Evolutionary conservation across 2,797 vertebrate genomes (phyloP), one percentile per base, ranked within the genome.

Genomic region (Fistularia tabacaria): DNA sequence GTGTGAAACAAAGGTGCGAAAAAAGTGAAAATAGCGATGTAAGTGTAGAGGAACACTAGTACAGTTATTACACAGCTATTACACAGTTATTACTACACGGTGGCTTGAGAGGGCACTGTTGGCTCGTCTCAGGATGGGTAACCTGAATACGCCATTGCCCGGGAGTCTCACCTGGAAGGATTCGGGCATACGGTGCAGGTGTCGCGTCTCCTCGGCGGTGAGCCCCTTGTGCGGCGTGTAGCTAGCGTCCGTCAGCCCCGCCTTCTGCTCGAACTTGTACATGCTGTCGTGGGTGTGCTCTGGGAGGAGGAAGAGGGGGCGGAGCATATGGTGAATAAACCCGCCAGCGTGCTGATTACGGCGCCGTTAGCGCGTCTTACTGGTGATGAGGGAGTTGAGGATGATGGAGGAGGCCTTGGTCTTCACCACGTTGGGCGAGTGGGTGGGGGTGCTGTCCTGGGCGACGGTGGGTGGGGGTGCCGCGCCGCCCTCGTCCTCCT

Each of bases 191-290:
- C 94, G 90, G 65, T 96, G 88, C 66, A 81, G 94, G 76, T 93
- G 93, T 68, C 93, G 91, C 5, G 92, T 94, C 84, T 98, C 97
- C 84, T 99, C 97, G 0, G 96, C 91, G 6, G 90, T 93, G 42
- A 99, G 94, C 64, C 97, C 97, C 81, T 96, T 98, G 87, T 99
- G 96, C 10, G 96, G 97, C 0, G 93, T 96, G 87, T 98, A 99
- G 71, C 94, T 91, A 39, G 92, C 87, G 66, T 95, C 95, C 1
- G 87, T 92, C 62, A 98, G 91, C 10, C 97, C 97, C 25, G 91
- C 96, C 75, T 90, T 92, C 80, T 96, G 94, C 80, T 98, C 94
- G 53, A 99, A 99, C 70, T 85, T 94, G 44, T 94, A 93, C 73
- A 99, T 92, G 62, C 90, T 97, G 50, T 99, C 97, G 57, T 98